These are phyloP conservation scores for Plutella xylostella DNA, from an alignment of 2,888 invertebrate species.

Conservation along the genomic window DNA sequence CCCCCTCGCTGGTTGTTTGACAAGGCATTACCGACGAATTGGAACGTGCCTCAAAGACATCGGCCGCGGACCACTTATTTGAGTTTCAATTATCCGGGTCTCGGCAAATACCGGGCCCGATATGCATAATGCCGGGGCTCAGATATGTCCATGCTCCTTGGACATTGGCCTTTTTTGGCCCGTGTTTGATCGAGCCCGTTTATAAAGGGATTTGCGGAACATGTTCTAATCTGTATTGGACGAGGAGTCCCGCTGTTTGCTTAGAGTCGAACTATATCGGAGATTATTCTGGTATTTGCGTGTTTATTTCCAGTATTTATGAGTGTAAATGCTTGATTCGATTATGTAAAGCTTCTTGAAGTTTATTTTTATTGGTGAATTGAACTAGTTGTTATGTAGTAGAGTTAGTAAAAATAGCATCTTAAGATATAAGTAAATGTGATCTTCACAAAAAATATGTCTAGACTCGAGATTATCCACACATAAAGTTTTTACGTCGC, in stretches of 20 bases:
- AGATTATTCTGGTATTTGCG: neutral
- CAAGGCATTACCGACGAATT: slow-evolving; percentile 62
- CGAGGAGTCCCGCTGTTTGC: neutral
- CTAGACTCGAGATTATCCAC: too few species aligned
- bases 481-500: too few species aligned
- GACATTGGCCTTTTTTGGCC: too few species aligned
- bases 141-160: neutral
- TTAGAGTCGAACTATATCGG: neutral
- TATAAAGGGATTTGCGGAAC: slow-evolving; percentile 4
- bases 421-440: too few species aligned
- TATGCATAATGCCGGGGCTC: slow-evolving; percentile 33
- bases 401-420: too few species aligned
- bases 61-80: slow-evolving; percentile 51
- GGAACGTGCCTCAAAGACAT: slow-evolving; percentile 65
- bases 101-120: slow-evolving; percentile 39
- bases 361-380: too few species aligned
- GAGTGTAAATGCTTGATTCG: too few species aligned
- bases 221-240: neutral
- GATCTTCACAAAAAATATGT: too few species aligned
- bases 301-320: neutral
- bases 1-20: slow-evolving; percentile 34
- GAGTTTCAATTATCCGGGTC: slow-evolving; percentile 62
- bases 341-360: too few species aligned
- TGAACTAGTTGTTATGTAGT: too few species aligned
- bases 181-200: too few species aligned